These are phyloP conservation scores for Euplexia lucipara DNA, from an alignment of 2,888 invertebrate genomes.

Conservation along the genomic window DNA sequence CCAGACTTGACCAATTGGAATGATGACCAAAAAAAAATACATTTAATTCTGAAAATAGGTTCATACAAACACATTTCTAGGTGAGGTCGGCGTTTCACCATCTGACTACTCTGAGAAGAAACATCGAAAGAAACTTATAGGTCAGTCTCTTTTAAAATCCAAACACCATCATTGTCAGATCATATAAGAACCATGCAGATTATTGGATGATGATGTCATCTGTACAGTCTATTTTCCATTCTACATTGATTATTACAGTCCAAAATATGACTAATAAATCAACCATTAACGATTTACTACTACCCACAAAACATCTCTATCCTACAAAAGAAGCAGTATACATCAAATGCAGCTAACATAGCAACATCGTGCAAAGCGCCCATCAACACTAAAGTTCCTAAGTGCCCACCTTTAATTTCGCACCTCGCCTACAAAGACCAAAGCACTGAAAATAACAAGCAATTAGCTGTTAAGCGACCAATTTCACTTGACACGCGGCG, in stretches of 20 bases:
- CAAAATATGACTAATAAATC: not conserved
- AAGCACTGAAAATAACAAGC: constrained; percentile 45
- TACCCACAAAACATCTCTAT: not conserved
- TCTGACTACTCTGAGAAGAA: no score
- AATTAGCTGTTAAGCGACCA: constrained; percentile 37
- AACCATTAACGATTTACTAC: not conserved
- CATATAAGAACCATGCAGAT: no score
- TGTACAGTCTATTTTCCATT: no score
- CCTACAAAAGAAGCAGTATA: constrained; percentile 11
- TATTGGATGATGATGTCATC: no score
- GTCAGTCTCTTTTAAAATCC: no score
- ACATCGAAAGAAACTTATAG: no score
- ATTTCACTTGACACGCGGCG: constrained; percentile 1
- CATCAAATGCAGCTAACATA: constrained; percentile 5
- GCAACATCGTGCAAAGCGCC: constrained; percentile 25
- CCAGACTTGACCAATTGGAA: no score
- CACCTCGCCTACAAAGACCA: constrained; percentile 42
- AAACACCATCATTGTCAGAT: no score
- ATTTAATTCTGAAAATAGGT: no score
- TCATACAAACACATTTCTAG: no score
- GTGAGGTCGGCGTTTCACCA: no score
- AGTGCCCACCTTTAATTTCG: constrained; percentile 39
- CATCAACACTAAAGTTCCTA: constrained; percentile 26
- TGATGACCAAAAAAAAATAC: no score
- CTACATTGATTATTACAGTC: not conserved